Evolutionary conservation across 2,113 vertebrate genomes (phyloP).

Genomic region (Tachycineta bicolor): DNA sequence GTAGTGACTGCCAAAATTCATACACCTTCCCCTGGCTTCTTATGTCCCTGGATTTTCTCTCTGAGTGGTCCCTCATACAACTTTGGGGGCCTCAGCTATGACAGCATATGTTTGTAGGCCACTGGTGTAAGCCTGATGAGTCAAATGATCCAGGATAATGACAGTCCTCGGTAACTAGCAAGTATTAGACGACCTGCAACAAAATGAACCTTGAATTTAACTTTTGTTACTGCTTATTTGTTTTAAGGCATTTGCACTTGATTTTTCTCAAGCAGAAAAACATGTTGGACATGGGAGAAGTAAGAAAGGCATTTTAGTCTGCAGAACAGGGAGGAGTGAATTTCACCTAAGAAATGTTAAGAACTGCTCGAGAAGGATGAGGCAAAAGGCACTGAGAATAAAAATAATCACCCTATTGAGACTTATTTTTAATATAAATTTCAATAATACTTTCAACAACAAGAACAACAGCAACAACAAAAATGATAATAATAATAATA

Average conservation of each 20-base stretch:
- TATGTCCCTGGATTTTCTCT: not conserved
- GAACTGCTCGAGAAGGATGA: not conserved
- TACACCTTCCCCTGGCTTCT: not conserved
- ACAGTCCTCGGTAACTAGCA: not conserved
- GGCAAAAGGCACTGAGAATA: not conserved
- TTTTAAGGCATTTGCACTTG: not conserved
- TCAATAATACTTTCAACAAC: not conserved
- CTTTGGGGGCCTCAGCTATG: not conserved
- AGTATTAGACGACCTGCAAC: not conserved
- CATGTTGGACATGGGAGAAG: not conserved
- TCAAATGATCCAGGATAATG: not conserved
- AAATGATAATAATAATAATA: no score
- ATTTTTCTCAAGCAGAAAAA: not conserved
- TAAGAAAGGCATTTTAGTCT: not conserved
- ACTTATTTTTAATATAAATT: not conserved
- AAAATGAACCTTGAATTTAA: not conserved
- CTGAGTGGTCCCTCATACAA: accelerated
- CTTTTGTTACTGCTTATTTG: not conserved
- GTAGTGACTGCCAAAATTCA: not conserved
- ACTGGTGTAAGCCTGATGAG: not conserved
- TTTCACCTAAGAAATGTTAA: not conserved
- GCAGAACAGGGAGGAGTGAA: not conserved
- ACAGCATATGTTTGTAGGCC: not conserved
- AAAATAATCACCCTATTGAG: not conserved
- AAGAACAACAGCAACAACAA: no score